phyloP scores from a whole-genome alignment of 2,888 invertebrate genomes.

The Isoperla grammatica region DNA sequence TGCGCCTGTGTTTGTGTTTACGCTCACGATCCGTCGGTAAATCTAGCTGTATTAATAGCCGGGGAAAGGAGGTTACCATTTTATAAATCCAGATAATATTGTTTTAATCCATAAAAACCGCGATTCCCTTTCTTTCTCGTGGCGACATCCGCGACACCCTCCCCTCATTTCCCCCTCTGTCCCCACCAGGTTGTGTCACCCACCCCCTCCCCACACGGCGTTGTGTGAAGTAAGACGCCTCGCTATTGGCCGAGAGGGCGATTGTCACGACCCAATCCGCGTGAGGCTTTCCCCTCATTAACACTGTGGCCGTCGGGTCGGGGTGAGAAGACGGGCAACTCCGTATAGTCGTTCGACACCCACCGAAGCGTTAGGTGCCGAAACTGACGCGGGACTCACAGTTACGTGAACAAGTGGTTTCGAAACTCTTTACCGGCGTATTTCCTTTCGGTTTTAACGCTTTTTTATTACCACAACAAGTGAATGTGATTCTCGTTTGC shows the following conservation, averaged over 20 bases:
- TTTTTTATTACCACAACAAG: too few species aligned
- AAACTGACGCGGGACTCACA: slow-evolving; percentile 15
- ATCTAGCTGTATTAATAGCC: too few species aligned
- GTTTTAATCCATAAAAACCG: too few species aligned
- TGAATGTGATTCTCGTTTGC: too few species aligned
- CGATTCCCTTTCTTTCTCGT: neutral
- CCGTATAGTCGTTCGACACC: slow-evolving; percentile 24
- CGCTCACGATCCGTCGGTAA: too few species aligned
- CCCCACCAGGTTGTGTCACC: slow-evolving; percentile 50
- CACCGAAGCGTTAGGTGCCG: slow-evolving; percentile 20
- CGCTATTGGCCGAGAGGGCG: slow-evolving; percentile 34
- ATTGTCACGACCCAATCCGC: slow-evolving; percentile 26
- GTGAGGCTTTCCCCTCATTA: slow-evolving; percentile 44
- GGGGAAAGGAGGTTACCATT: too few species aligned
- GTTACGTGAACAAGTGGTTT: too few species aligned
- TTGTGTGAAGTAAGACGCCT: slow-evolving; percentile 45
- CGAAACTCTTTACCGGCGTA: too few species aligned
- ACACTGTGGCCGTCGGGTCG: slow-evolving; percentile 42
- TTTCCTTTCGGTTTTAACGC: too few species aligned
- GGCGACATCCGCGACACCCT: slow-evolving; percentile 1
- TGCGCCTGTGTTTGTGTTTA: too few species aligned
- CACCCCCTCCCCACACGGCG: slow-evolving; percentile 40
- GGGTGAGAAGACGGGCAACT: slow-evolving; percentile 24
- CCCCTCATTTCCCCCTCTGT: slow-evolving; percentile 45
- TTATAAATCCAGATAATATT: too few species aligned